Conservation (phyloP, 2,888 invertebrate species). For the Himalopsyche tibetana region DNA sequence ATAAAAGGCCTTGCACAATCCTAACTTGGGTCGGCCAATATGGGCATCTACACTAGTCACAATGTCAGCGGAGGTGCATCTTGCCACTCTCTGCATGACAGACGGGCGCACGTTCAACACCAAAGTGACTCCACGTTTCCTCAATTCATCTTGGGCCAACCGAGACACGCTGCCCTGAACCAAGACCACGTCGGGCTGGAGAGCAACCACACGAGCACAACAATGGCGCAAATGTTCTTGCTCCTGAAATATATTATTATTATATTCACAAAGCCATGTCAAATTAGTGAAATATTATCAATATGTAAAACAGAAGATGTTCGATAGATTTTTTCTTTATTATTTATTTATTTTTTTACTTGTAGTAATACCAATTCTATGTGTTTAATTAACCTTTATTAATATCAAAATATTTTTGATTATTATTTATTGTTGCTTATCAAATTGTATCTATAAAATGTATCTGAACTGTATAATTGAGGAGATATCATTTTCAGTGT, state of each 20-base stretch:
- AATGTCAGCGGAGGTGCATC: slow-evolving; percentile 89
- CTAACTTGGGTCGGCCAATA: slow-evolving; percentile 87
- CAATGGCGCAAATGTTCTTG: slow-evolving; percentile 90
- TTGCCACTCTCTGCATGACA: slow-evolving; percentile 87
- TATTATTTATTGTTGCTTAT: no score
- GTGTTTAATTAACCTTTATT: no score
- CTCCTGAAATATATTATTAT: slow-evolving; percentile 76
- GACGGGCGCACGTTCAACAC: slow-evolving; percentile 89
- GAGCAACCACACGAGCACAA: slow-evolving; percentile 88
- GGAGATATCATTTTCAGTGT: no score
- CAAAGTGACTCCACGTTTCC: slow-evolving; percentile 88
- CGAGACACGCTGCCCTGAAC: slow-evolving; percentile 92
- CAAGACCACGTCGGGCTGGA: slow-evolving; percentile 91
- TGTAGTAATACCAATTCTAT: no score
- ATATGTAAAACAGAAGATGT: no score
- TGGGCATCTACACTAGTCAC: slow-evolving; percentile 93
- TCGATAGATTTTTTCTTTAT: no score
- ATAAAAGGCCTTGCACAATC: slow-evolving; percentile 89
- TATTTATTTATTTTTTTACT: no score
- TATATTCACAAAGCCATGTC: background rate
- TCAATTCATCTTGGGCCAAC: slow-evolving; percentile 91
- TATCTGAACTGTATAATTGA: no score
- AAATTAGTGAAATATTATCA: background rate
- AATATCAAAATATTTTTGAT: no score
- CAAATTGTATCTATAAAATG: no score